Evolutionary conservation across 2,888 invertebrate genomes (phyloP), one percentile per base, ranked within the genome.

Genomic region (Tyria jacobaeae): DNA sequence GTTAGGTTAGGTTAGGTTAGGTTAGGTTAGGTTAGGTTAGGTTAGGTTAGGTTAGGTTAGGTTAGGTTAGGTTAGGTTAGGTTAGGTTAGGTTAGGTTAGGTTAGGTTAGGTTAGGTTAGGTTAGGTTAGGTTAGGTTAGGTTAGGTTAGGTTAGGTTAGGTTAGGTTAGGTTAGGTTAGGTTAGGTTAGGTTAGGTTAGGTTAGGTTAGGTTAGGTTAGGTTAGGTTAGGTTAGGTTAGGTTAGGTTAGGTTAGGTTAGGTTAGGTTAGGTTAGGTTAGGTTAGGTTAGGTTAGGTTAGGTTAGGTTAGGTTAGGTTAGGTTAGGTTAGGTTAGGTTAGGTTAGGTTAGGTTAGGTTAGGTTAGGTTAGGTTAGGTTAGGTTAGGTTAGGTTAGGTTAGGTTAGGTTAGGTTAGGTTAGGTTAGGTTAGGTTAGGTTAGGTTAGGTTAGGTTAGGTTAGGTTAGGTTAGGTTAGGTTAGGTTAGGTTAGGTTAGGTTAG

Each of bases 401-500:
- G 53, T 63, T 54, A 27, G 47, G 58, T 54, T 37, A 37, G 54
- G 53, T 44, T 56, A 52, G 60, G 66, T 60, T 68, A 68, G 64
- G 66, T 71, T 60, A 60, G 65, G 66, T 67, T 63, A 68, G 60
- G 60, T 62, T 64, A 62, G 68, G 68, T 66, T 60, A 61, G 70
- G 39, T 39, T 70, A 66, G 67, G 69, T 68, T 72, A 61, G 67
- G 71, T 68, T 71, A 61, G 68, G 66, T 68, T 68, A 65, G 67
- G 69, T 69, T 69, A 69, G 69, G 69, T 69, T 69, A 65, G 68
- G 67, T 69, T 67, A 65, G 69, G 67, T 71, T 69, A 62, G 62
- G 64, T 68, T 70, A 65, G 65, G 65, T 68, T 68, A 65, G 73
- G 71, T 70, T 66, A 64, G 68, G 69, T 69, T 66, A 57, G 57